A percentile compares a stretch with the other conserved stretches of the same genome.
phyloP scores from a whole-genome alignment of 2,888 invertebrate species.

The Eulithis prunata region DNA sequence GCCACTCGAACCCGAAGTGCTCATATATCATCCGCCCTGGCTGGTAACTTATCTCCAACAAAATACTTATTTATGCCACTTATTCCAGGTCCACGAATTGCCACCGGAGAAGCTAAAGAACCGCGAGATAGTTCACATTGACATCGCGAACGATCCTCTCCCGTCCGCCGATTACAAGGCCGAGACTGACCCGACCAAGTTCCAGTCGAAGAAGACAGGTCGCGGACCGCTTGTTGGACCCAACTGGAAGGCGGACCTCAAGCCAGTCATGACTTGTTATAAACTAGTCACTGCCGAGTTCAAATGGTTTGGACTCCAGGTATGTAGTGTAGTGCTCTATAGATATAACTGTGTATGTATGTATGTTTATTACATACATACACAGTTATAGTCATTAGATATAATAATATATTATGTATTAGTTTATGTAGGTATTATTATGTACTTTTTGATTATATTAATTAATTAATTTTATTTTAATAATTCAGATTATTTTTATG shows the following conservation, averaged over 20 bases:
- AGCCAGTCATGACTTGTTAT: slow-evolving; percentile 98
- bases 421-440: no score
- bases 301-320: slow-evolving; percentile 98
- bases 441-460: no score
- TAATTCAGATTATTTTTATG: no score
- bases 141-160: slow-evolving; percentile 97
- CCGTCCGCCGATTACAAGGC: slow-evolving; percentile 93
- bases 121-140: slow-evolving; percentile 95
- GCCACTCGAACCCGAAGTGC: no score
- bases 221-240: slow-evolving; percentile 94
- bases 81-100: slow-evolving; percentile 93
- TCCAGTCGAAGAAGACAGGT: slow-evolving; percentile 95
- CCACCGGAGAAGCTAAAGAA: slow-evolving; percentile 94
- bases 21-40: no score
- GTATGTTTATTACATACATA: no score
- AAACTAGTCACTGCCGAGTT: slow-evolving; percentile 98
- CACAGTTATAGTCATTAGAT: no score
- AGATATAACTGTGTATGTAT: background rate
- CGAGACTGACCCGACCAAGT: slow-evolving; percentile 86
- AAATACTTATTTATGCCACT: no score
- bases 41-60: no score
- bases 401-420: no score
- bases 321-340: slow-evolving; percentile 52
- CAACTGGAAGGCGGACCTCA: slow-evolving; percentile 90
- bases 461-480: no score